Evolutionary conservation across 2,888 invertebrate species (phyloP), one percentile per base, ranked within the genome.

Genomic region (Conchocele bisecta): DNA sequence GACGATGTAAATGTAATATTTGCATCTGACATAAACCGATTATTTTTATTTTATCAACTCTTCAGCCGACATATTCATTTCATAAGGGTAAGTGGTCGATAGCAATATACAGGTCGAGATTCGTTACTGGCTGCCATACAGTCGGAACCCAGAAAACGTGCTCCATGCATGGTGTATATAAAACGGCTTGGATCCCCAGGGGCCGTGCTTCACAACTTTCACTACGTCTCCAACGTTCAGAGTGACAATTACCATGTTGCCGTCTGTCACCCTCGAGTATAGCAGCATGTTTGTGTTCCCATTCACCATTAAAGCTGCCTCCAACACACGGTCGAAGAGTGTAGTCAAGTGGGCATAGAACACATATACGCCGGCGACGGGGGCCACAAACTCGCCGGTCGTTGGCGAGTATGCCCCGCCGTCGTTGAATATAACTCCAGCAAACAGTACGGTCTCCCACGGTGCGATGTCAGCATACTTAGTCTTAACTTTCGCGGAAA

Each of bases 61-160:
- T n/a, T n/a, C n/a, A n/a, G n/a, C n/a, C n/a, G n/a, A n/a, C n/a
- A n/a, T n/a, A n/a, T n/a, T n/a, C n/a, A n/a, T n/a, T n/a, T n/a
- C n/a, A n/a, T n/a, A n/a, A n/a, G n/a, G n/a, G n/a, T n/a, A n/a
- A n/a, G n/a, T n/a, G n/a, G n/a, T n/a, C n/a, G n/a, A n/a, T n/a
- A n/a, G n/a, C n/a, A n/a, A n/a, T n/a, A n/a, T n/a, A n/a, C n/a
- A n/a, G n/a, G n/a, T n/a, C n/a, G n/a, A n/a, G n/a, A n/a, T n/a
- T n/a, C n/a, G n/a, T n/a, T n/a, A n/a, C n/a, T n/a, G n/a, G n/a
- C n/a, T n/a, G n/a, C n/a, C n/a, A n/a, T n/a, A n/a, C 4, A 51
- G 17, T 2, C 31, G 31, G n/a, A 31, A 51, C 11, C 51, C 51
- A 33, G 51, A 51, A 33, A 51, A 51, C 6, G 51, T 33, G 13